Base-by-base conservation (phyloP, 2,113 vertebrate genomes). In the Gulo gulo region DNA sequence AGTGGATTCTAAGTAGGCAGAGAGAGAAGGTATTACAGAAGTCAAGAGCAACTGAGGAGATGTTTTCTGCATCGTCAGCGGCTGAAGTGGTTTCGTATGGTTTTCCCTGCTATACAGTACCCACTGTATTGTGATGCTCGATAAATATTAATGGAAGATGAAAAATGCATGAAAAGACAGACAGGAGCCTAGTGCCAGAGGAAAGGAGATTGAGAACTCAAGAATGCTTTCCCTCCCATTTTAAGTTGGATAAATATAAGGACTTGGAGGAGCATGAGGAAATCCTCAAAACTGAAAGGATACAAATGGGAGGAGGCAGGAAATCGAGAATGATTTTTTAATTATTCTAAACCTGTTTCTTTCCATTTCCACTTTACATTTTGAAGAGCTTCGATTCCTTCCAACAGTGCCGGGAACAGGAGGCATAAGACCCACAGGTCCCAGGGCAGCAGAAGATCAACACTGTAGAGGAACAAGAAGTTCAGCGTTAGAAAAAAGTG, bases 101-200 rank as follows among this genome's bases (percentile, higher is more conserved):
- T 78, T 69, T 83, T 92, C 29, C 45, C 45, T 57, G 74, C 71
- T 73, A 7, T 81, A 16, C 39, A 39, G 80, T 57, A 61, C 63
- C 50, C 76, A 31, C 86, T 63, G 11, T 21, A 34, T 67, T 90
- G 47, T 80, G 87, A 94, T 57, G 16, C 9, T 88, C 6, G 4
- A 90, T 97, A 96, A 97, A 95, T 92, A 97, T 96, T 98, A 94
- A 96, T 73, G 45, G 73, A 52, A 82, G 50, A 95, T 96, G 73
- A 95, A 97, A 97, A 94, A 97, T 95, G 45, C 84, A 82, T 95
- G 87, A 93, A 96, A 82, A 85, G 34, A 87, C 15, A 89, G 47
- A 31, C 34, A 63, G 85, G n/a, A 94, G 88, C 36, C 81, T 84
- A 55, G 47, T 88, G 83, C 63, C 73, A 55, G 74, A 95, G 57